A percentile compares a stretch with the other conserved stretches of the same genome.
Conservation (phyloP, 2,888 invertebrate species). For the Vanessa cardui region DNA sequence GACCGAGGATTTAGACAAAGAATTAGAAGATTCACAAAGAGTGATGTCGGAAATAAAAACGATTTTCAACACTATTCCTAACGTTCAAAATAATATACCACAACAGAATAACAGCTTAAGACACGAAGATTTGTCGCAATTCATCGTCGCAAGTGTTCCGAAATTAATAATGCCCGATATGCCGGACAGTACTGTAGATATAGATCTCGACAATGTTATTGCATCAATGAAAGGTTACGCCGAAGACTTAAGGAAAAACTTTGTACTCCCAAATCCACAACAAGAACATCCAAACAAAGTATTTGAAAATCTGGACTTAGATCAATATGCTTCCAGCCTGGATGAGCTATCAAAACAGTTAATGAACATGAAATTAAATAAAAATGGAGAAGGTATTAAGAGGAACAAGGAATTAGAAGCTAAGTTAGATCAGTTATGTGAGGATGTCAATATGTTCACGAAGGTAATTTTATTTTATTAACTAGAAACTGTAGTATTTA, state of each 20-base stretch:
- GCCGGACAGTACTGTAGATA: slow-evolving; percentile 52
- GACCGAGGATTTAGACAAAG: slow-evolving; percentile 62
- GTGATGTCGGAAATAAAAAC: slow-evolving; percentile 65
- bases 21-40: slow-evolving; percentile 65
- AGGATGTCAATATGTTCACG: slow-evolving; percentile 68
- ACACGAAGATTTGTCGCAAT: slow-evolving; percentile 59
- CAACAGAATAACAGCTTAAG: slow-evolving; percentile 45
- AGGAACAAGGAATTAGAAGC: slow-evolving; percentile 61
- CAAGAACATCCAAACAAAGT: slow-evolving; percentile 39
- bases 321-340: slow-evolving; percentile 62
- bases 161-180: slow-evolving; percentile 66
- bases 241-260: slow-evolving; percentile 63
- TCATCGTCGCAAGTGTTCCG: slow-evolving; percentile 59
- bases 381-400: slow-evolving; percentile 48
- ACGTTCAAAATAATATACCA: slow-evolving; percentile 30
- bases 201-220: slow-evolving; percentile 63
- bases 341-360: slow-evolving; percentile 67
- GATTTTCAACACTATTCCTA: slow-evolving; percentile 58
- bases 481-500: too few species aligned
- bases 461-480: slow-evolving; percentile 52
- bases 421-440: slow-evolving; percentile 61
- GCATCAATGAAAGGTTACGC: slow-evolving; percentile 62
- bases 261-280: slow-evolving; percentile 43
- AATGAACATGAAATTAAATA: slow-evolving; percentile 58
- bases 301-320: slow-evolving; percentile 56